Base-by-base conservation (phyloP, 1,140 invertebrate genomes). In the Proctacanthus coquilletti region DNA sequence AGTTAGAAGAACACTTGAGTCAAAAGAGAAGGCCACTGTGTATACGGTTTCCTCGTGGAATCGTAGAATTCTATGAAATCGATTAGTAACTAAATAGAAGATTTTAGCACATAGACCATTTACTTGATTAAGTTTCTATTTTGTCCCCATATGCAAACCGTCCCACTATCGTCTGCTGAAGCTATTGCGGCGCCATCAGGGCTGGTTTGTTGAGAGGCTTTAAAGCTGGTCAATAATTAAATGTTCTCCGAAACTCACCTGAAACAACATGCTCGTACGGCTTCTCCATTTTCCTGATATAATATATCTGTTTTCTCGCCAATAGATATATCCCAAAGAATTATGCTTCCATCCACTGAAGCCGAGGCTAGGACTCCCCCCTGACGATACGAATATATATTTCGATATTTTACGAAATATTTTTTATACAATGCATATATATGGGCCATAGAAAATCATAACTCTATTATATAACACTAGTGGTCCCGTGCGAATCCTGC, bases 11-110 rank as follows among this genome's bases (percentile, higher is more conserved):
- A 71, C 77, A 39, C 63, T 63, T 18, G 71, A 71, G 52, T 82
- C 77, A 0, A 78, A 73, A 1, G 72, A 70, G 45, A 81, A 82
- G 17, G 69, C 58, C 4, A 72, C 51, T 6, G 69, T 64, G 30
- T 72, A 69, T 1, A 80, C 66, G 2, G 72, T 70, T 36, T 74
- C 76, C 50, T 81, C 77, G 48, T 81, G 78, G 17, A 72, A 69
- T 40, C 66, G 63, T 43, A 79, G 67, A 21, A 64, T 69, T 45
- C 76, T 79, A 38, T 36, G 37, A 39, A 25, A 41, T 21, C 5
- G 15, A 18, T 35, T 2, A 19, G 18, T 35, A n/a, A n/a, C 17
- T 21, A 32, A 32, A 13, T 32, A 32, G 4, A 21, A 34, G 8
- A 14, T 35, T 35, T 19, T 21, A 35, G 17, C 5, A 35, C 2